phyloP scores from a whole-genome alignment of 2,888 invertebrate species.

The Diabrotica balteata region DNA sequence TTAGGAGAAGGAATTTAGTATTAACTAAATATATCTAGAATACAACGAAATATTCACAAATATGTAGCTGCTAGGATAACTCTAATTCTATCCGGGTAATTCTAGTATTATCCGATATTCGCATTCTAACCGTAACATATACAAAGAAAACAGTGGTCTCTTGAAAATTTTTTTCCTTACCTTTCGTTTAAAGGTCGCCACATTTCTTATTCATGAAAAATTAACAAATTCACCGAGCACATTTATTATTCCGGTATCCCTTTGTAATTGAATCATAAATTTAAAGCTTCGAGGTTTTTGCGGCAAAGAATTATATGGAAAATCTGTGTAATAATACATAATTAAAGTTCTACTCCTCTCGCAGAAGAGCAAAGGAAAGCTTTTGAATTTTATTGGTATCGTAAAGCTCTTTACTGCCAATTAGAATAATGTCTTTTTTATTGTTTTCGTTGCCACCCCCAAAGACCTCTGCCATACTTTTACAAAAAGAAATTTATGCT shows the following conservation, averaged over 20 bases:
- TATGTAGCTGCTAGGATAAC: too few relatives aligned
- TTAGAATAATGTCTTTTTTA: conserved; percentile 22
- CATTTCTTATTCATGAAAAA: conserved; percentile 13
- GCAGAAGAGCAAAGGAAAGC: conserved; percentile 1
- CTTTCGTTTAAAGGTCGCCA: background rate
- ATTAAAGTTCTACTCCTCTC: conserved; percentile 13
- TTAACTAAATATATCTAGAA: too few relatives aligned
- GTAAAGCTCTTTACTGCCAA: conserved; percentile 17
- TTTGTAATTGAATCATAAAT: conserved; percentile 17
- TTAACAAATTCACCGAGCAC: conserved; percentile 6
- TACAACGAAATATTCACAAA: too few relatives aligned
- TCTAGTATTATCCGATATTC: too few relatives aligned
- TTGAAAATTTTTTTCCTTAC: background rate
- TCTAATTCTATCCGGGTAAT: too few relatives aligned
- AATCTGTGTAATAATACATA: conserved; percentile 23
- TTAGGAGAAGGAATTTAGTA: too few relatives aligned
- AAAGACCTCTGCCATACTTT: background rate
- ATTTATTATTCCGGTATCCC: conserved; percentile 9
- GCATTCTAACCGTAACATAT: too few relatives aligned
- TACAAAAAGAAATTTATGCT: background rate
- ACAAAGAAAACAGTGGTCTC: too few relatives aligned
- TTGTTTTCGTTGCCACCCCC: background rate
- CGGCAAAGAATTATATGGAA: conserved; percentile 18
- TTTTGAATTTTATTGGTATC: conserved; percentile 18
- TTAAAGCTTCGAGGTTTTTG: conserved; percentile 14